Evolutionary conservation across 1,140 invertebrate species (phyloP).

Genomic region (Macrobrachium rosenbergii): DNA sequence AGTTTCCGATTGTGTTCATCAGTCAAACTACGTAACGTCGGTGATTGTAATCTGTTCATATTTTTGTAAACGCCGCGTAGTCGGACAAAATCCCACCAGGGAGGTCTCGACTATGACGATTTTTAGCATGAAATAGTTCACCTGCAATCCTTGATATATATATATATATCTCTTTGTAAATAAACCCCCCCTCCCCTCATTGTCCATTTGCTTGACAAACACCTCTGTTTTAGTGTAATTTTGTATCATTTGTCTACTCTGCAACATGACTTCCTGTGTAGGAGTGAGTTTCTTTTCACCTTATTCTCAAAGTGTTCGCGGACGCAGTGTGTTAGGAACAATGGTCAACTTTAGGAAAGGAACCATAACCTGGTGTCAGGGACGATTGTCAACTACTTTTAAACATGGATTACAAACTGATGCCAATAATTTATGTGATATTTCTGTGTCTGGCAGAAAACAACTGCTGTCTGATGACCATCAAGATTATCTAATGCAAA

Average conservation of each 20-base stretch:
- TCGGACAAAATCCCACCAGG: too few relatives aligned
- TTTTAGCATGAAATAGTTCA: background rate
- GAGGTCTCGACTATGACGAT: background rate
- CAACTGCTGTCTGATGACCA: too few relatives aligned
- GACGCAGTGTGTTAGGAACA: too few relatives aligned
- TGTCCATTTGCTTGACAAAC: conserved; percentile 16
- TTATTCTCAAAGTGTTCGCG: too few relatives aligned
- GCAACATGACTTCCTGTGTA: conserved; percentile 9
- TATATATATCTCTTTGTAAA: background rate
- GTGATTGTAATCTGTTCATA: background rate
- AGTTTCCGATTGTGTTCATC: conserved; percentile 14
- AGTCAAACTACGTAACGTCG: background rate
- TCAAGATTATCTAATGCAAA: too few relatives aligned
- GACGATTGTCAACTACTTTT: too few relatives aligned
- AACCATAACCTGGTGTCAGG: too few relatives aligned
- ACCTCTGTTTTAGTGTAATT: conserved; percentile 19
- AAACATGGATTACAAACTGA: too few relatives aligned
- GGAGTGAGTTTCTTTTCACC: too few relatives aligned
- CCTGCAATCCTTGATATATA: background rate
- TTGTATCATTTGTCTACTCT: conserved; percentile 20
- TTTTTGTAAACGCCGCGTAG: background rate
- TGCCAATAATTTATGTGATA: too few relatives aligned
- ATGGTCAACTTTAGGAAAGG: too few relatives aligned
- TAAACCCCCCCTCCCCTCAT: background rate
- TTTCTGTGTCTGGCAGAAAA: too few relatives aligned